Percentiles rank a stretch among this genome's conserved stretches.
Evolutionary conservation across 2,888 invertebrate genomes (phyloP).

Genomic region (Netelia inedita): DNA sequence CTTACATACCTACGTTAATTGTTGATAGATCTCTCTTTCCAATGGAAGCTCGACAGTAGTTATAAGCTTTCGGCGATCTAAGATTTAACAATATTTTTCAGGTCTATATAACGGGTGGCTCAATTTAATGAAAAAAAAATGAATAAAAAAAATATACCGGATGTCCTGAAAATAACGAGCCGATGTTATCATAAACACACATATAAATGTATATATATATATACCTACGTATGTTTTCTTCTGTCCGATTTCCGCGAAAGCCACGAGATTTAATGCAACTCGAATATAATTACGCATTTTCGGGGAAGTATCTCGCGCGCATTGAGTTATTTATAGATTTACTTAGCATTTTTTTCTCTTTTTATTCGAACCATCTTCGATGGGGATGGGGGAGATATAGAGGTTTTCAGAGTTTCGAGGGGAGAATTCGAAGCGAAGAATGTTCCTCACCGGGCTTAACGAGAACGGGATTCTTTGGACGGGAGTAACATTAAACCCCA

Average conservation of each 20-base stretch:
- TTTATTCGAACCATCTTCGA: not conserved
- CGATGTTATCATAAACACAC: no score
- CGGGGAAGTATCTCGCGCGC: not conserved
- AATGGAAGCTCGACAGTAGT: not conserved
- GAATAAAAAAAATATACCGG: no score
- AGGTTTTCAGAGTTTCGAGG: slow-evolving; percentile 18
- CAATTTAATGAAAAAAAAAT: no score
- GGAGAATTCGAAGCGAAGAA: slow-evolving; percentile 33
- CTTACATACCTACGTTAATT: not conserved
- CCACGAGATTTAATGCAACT: slow-evolving; percentile 10
- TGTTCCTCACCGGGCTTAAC: slow-evolving; percentile 43
- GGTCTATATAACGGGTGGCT: no score
- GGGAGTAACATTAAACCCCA: slow-evolving; percentile 73
- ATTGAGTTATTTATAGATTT: slow-evolving; percentile 57
- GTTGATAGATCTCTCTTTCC: not conserved
- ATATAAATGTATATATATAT: no score
- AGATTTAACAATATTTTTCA: no score
- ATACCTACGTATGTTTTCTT: not conserved
- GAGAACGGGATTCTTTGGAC: slow-evolving; percentile 52
- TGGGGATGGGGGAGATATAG: not conserved
- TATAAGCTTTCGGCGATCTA: no score
- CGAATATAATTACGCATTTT: slow-evolving; percentile 48
- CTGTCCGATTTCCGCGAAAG: not conserved
- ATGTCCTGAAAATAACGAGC: no score
- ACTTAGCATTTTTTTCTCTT: slow-evolving; percentile 32